Evolutionary conservation across 1,140 invertebrate genomes (phyloP).

Genomic region (Zaprionus vittiger): DNA sequence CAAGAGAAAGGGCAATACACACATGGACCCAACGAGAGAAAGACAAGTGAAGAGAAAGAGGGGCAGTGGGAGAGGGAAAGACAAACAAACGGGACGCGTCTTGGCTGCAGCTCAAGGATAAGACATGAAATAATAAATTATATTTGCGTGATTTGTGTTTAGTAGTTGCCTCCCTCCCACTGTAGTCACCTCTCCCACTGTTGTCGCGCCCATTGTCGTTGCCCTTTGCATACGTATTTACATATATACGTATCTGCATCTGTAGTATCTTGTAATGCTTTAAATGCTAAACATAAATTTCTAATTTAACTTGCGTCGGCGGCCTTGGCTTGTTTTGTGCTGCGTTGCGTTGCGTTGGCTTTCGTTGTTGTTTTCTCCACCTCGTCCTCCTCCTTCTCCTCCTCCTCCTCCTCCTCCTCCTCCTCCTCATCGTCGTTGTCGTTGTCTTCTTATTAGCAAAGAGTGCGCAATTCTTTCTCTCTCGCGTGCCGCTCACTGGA

Average conservation of each 20-base stretch:
- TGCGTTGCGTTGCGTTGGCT: slow-evolving; percentile 13
- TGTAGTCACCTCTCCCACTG: slow-evolving; percentile 31
- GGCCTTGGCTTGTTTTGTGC: slow-evolving; percentile 18
- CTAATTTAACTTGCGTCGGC: slow-evolving; percentile 37
- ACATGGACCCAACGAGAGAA: neutral
- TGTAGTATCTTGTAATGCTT: slow-evolving; percentile 31
- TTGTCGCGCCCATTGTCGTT: neutral
- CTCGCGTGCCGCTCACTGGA: slow-evolving; percentile 41
- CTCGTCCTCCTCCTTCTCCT: neutral
- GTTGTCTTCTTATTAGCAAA: slow-evolving; percentile 17
- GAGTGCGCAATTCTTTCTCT: slow-evolving; percentile 9
- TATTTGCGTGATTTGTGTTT: slow-evolving; percentile 79
- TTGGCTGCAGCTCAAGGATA: slow-evolving; percentile 80
- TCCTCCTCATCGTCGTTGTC: neutral
- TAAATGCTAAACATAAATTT: slow-evolving; percentile 46
- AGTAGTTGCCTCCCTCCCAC: slow-evolving; percentile 42
- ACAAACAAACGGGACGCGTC: slow-evolving; percentile 57
- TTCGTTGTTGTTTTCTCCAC: neutral
- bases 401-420: neutral
- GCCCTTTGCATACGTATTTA: neutral
- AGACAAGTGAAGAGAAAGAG: neutral
- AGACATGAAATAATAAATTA: slow-evolving; percentile 81
- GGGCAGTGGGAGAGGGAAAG: slow-evolving; percentile 30
- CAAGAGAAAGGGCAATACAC: neutral
- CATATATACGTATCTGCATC: neutral